Conservation (phyloP, 1,140 invertebrate genomes). For the Lethocerus indicus region DNA sequence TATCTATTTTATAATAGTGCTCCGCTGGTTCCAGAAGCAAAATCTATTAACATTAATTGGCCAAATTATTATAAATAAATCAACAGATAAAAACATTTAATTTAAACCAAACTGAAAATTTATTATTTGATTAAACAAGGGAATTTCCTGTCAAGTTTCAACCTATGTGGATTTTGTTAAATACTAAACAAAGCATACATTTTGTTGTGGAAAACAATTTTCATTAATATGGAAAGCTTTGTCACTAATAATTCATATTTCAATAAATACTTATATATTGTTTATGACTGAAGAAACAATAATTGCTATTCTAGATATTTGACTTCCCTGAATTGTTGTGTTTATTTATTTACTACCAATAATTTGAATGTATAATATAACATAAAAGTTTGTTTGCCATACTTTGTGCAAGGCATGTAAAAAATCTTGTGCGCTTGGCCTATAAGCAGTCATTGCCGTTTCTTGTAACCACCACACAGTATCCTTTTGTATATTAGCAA, state of each 20-base stretch:
- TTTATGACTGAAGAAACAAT: background rate
- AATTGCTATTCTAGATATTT: background rate
- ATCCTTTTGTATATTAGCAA: conserved; percentile 64
- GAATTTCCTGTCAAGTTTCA: no score
- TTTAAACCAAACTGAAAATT: background rate
- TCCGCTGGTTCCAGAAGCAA: conserved; percentile 71
- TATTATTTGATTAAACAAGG: background rate
- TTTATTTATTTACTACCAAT: no score
- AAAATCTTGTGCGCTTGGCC: conserved; percentile 53
- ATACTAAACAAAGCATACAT: no score
- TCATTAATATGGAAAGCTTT: no score
- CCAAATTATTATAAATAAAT: background rate
- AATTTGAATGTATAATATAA: background rate
- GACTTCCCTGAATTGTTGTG: background rate
- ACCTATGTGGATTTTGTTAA: background rate
- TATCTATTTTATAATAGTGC: conserved; percentile 79
- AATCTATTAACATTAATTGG: conserved; percentile 32
- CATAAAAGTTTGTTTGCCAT: background rate
- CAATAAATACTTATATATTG: conserved; percentile 1
- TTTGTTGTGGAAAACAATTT: no score
- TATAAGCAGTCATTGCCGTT: conserved; percentile 53
- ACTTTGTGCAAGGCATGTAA: conserved; percentile 67
- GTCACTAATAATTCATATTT: background rate
- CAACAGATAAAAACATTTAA: background rate
- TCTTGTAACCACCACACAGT: conserved; percentile 73